Evolutionary conservation across 2,113 vertebrate genomes (phyloP).

Genomic region (Meles meles): DNA sequence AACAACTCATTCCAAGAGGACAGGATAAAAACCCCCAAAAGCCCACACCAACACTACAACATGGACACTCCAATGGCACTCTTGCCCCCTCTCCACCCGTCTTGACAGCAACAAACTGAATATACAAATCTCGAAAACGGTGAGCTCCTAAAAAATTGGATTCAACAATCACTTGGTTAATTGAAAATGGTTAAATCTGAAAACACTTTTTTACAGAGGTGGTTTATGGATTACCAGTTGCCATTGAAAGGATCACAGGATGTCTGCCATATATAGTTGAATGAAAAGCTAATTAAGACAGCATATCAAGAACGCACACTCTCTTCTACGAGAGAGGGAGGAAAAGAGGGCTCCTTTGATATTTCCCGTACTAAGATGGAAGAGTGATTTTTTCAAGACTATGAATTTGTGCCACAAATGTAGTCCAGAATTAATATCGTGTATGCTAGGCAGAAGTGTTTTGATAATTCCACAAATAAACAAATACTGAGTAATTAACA

Average conservation of each 20-base stretch:
- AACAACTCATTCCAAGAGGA: background rate
- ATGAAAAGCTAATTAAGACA: background rate
- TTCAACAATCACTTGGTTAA: background rate
- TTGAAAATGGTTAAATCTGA: background rate
- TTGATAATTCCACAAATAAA: background rate
- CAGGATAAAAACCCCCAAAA: background rate
- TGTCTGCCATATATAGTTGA: rapidly evolving
- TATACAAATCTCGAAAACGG: background rate
- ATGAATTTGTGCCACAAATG: background rate
- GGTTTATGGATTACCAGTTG: background rate
- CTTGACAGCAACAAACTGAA: background rate
- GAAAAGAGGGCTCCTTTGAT: background rate
- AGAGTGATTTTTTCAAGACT: background rate
- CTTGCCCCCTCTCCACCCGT: background rate
- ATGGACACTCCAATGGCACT: rapidly evolving
- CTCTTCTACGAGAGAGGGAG: background rate
- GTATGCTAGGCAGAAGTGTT: background rate
- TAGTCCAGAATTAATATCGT: background rate
- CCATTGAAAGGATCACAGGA: background rate
- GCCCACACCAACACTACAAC: rapidly evolving
- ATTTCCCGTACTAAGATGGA: background rate
- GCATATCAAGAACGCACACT: background rate
- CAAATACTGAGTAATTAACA: background rate
- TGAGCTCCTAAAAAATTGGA: background rate
- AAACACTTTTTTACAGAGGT: background rate